A percentile compares a stretch with the other conserved stretches of the same genome.
Conservation (phyloP, 2,888 invertebrate species). For the Tenodera sinensis region DNA sequence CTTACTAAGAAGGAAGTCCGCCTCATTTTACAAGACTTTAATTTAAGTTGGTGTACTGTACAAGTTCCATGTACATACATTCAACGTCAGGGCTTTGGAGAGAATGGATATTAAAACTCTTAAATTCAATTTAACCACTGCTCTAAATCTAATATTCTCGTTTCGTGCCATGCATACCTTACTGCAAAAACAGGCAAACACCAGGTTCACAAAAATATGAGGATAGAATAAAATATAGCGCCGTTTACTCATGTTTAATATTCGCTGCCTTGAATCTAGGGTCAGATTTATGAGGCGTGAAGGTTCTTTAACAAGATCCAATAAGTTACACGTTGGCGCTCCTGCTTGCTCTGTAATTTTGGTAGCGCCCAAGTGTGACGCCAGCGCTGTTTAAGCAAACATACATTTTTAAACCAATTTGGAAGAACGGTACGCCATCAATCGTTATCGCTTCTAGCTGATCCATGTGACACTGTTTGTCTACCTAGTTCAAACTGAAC, state of each 20-base stretch:
- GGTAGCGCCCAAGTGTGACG: not conserved
- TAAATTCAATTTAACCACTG: slow-evolving; percentile 10
- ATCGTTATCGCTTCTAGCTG: not conserved
- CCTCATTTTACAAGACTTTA: slow-evolving; percentile 11
- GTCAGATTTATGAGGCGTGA: not conserved
- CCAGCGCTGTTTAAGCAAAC: not conserved
- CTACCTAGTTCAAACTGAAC: not conserved
- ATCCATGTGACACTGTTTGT: not conserved
- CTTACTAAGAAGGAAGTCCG: not conserved
- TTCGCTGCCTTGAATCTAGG: not conserved
- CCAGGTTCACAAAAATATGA: not conserved
- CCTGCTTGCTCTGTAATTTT: not conserved
- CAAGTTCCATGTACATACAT: not conserved
- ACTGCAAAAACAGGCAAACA: not conserved
- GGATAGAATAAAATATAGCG: not conserved
- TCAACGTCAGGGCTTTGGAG: not conserved
- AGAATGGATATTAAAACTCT: slow-evolving; percentile 5
- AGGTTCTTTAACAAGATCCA: not conserved
- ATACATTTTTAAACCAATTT: not conserved
- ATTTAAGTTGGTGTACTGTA: not conserved
- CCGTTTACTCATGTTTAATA: not conserved
- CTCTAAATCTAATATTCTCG: not conserved
- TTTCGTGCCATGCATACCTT: not conserved
- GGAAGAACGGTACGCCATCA: not conserved
- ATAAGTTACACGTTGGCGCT: not conserved